Percentiles rank a stretch among this genome's conserved stretches.
These are phyloP conservation scores for Drosophila multiciliata DNA, from an alignment of 2,888 invertebrate genomes.

Conservation along the genomic window DNA sequence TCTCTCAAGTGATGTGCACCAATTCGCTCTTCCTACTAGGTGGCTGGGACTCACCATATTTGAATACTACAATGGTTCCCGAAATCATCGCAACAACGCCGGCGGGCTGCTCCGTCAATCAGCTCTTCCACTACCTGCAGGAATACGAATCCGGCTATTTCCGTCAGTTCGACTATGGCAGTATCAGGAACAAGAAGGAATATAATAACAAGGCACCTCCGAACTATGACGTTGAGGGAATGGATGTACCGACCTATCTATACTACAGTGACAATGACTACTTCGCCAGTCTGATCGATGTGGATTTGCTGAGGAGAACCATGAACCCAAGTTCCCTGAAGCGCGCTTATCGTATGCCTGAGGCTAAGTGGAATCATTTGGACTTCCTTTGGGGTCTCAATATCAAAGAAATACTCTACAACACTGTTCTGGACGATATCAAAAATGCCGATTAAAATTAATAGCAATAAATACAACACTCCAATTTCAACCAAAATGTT, in stretches of 20 bases:
- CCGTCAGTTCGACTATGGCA: slow-evolving; percentile 75
- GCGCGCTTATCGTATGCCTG: slow-evolving; percentile 70
- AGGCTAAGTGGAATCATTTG: slow-evolving; percentile 75
- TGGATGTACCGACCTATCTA: slow-evolving; percentile 70
- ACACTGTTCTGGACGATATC: slow-evolving; percentile 68
- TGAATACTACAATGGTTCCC: slow-evolving; percentile 71
- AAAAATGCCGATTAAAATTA: slow-evolving; percentile 47
- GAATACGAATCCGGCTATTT: slow-evolving; percentile 74
- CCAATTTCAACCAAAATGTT: not conserved
- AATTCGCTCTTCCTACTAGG: slow-evolving; percentile 68
- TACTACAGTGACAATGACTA: slow-evolving; percentile 81
- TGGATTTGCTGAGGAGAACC: slow-evolving; percentile 63
- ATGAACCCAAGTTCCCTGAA: slow-evolving; percentile 50
- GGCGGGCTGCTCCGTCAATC: slow-evolving; percentile 76
- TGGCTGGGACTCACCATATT: slow-evolving; percentile 72
- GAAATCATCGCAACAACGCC: slow-evolving; percentile 79
- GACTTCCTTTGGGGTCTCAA: slow-evolving; percentile 78
- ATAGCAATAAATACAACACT: slow-evolving; percentile 28
- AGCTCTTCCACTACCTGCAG: slow-evolving; percentile 75
- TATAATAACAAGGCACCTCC: slow-evolving; percentile 66
- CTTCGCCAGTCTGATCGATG: slow-evolving; percentile 75
- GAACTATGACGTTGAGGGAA: slow-evolving; percentile 57
- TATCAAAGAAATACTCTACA: slow-evolving; percentile 67
- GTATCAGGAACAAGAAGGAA: slow-evolving; percentile 56
- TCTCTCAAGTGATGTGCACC: slow-evolving; percentile 59